Percentiles rank a stretch among this genome's conserved stretches.
phyloP scores from a whole-genome alignment of 2,113 vertebrate genomes.

The Ariopsis seemanni region DNA sequence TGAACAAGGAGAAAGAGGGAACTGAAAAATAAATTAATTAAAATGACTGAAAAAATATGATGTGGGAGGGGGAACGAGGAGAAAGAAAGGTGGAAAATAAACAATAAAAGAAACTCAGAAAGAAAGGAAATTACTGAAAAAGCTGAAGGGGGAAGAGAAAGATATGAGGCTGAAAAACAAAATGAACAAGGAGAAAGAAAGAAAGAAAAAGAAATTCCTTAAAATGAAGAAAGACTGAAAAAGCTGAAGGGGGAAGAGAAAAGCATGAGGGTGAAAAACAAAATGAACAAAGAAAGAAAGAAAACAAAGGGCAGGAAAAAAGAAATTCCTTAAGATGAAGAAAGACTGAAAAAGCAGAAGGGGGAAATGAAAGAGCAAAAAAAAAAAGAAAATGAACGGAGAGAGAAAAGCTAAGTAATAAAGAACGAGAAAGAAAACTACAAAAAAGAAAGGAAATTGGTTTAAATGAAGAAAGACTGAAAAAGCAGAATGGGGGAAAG shows the following conservation, averaged over 20 bases:
- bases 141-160: no score
- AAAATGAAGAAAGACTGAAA: not conserved
- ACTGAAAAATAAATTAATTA: not conserved
- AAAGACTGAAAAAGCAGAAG: no score
- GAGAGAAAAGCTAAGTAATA: not conserved
- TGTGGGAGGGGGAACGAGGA: not conserved
- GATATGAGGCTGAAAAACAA: not conserved
- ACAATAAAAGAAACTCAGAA: no score
- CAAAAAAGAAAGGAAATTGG: not conserved
- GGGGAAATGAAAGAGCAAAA: not conserved
- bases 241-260: not conserved
- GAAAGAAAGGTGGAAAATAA: not conserved
- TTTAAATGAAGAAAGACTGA: no score
- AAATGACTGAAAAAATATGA: not conserved
- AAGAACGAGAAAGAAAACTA: not conserved
- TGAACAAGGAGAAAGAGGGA: not conserved
- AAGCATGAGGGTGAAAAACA: rapidly evolving
- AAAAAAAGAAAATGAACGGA: not conserved
- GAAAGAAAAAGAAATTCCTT: not conserved
- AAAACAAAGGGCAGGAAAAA: not conserved
- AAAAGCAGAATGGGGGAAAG: no score
- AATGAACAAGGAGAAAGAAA: not conserved
- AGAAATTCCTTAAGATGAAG: no score
- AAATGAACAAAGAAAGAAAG: not conserved
- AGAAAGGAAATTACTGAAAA: not conserved